Percentiles rank a stretch among this genome's conserved stretches.
These are phyloP conservation scores for Ichneumon xanthorius DNA, from an alignment of 2,888 invertebrate species.

Conservation along the genomic window DNA sequence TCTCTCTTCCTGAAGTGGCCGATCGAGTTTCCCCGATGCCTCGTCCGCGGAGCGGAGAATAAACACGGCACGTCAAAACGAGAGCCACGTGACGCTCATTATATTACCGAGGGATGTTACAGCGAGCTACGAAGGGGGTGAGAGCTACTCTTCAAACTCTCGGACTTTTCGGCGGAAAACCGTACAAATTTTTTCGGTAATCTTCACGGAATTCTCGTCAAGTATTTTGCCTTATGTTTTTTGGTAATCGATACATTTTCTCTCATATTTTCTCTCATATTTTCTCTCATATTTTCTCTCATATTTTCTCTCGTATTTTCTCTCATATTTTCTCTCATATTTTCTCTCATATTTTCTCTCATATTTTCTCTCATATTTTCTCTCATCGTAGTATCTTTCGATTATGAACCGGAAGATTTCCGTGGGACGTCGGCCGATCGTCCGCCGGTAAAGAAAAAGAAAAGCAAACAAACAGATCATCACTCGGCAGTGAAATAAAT, in stretches of 20 bases:
- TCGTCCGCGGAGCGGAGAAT: slow-evolving; percentile 55
- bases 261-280: not conserved
- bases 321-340: not conserved
- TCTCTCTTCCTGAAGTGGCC: slow-evolving; percentile 64
- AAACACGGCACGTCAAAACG: slow-evolving; percentile 67
- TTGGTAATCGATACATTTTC: not conserved
- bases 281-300: not conserved
- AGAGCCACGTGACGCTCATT: slow-evolving; percentile 62
- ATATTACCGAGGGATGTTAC: slow-evolving; percentile 61
- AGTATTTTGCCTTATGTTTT: not conserved
- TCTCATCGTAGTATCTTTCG: not conserved
- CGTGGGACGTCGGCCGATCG: not conserved
- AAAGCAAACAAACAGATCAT: slow-evolving; percentile 41
- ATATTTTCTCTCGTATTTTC: not conserved
- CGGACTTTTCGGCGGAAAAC: not conserved
- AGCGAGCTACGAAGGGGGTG: slow-evolving; percentile 41
- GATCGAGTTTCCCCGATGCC: slow-evolving; percentile 66
- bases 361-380: not conserved
- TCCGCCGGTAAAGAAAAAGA: not conserved
- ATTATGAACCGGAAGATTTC: not conserved
- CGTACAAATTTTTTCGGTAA: not conserved
- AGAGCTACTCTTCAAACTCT: slow-evolving; percentile 44
- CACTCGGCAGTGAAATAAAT: slow-evolving; percentile 49
- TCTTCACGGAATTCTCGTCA: not conserved
- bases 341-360: not conserved